Evolutionary conservation across 2,888 invertebrate species (phyloP).

Genomic region (Nipponacmea schrenckii): DNA sequence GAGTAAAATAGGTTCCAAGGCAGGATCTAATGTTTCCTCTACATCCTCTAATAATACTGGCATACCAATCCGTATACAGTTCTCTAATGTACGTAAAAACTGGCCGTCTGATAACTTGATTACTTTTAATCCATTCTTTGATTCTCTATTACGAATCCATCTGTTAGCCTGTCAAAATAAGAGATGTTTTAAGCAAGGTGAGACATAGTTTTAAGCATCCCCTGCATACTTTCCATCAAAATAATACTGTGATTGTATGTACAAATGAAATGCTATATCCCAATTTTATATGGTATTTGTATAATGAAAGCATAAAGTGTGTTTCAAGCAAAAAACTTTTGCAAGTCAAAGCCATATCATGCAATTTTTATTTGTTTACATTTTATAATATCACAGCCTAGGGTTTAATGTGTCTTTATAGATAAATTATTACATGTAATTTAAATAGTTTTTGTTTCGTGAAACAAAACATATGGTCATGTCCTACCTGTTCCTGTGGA

Average conservation of each 20-base stretch:
- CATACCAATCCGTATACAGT: constrained; percentile 68
- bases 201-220: no score
- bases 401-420: no score
- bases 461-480: no score
- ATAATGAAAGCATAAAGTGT: background rate
- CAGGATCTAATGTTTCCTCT: constrained; percentile 66
- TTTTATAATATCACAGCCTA: no score
- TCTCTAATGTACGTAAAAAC: constrained; percentile 67
- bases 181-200: no score
- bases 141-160: constrained; percentile 67
- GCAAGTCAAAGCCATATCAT: no score
- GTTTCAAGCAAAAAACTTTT: no score
- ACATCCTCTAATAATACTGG: constrained; percentile 68
- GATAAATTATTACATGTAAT: no score
- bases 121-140: constrained; percentile 64
- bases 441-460: no score
- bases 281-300: background rate
- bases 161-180: constrained; percentile 63
- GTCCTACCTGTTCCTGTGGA: constrained; percentile 67
- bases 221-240: no score
- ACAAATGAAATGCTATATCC: constrained; percentile 4
- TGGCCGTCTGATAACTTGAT: constrained; percentile 67
- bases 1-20: constrained; percentile 70
- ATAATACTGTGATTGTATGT: no score
- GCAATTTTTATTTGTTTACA: no score